A percentile compares a stretch with the other conserved stretches of the same genome.
These are phyloP conservation scores for Caenorhabditis becei DNA, from an alignment of 2,888 invertebrate genomes.

Conservation along the genomic window DNA sequence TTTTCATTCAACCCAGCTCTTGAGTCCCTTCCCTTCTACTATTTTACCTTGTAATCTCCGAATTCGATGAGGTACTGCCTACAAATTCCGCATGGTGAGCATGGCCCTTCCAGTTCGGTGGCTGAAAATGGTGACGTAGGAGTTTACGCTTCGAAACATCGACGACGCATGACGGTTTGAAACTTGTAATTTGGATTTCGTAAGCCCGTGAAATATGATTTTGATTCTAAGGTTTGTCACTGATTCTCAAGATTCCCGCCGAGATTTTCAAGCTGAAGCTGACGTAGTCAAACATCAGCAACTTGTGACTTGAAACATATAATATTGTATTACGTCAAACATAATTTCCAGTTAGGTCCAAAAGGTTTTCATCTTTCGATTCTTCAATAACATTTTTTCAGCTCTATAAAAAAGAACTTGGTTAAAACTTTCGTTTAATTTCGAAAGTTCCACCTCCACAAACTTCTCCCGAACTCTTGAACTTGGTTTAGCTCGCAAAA, in stretches of 20 bases:
- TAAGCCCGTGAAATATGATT: too few species aligned
- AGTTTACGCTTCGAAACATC: neutral
- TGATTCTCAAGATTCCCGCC: too few species aligned
- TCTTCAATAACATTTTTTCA: too few species aligned
- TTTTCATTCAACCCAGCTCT: too few species aligned
- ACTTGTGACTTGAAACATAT: neutral
- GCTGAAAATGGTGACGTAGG: slow-evolving; percentile 38
- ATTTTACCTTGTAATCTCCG: slow-evolving; percentile 74
- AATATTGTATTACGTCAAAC: too few species aligned
- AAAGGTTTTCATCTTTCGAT: too few species aligned
- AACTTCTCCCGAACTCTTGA: neutral
- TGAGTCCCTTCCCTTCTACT: neutral
- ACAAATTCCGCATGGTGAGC: slow-evolving; percentile 80
- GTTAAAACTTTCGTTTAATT: too few species aligned
- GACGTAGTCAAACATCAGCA: neutral
- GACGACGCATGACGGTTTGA: too few species aligned
- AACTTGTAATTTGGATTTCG: too few species aligned
- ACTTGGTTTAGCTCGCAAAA: neutral
- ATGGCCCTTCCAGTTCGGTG: slow-evolving; percentile 70
- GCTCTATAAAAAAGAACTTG: too few species aligned
- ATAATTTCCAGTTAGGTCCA: too few species aligned
- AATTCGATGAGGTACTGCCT: slow-evolving; percentile 79
- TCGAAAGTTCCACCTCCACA: neutral
- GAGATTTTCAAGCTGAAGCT: neutral
- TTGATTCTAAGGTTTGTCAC: too few species aligned